Percentiles rank a stretch among this genome's conserved stretches.
phyloP scores from a whole-genome alignment of 23 tunicate genomes.

The Diplosoma virens region DNA sequence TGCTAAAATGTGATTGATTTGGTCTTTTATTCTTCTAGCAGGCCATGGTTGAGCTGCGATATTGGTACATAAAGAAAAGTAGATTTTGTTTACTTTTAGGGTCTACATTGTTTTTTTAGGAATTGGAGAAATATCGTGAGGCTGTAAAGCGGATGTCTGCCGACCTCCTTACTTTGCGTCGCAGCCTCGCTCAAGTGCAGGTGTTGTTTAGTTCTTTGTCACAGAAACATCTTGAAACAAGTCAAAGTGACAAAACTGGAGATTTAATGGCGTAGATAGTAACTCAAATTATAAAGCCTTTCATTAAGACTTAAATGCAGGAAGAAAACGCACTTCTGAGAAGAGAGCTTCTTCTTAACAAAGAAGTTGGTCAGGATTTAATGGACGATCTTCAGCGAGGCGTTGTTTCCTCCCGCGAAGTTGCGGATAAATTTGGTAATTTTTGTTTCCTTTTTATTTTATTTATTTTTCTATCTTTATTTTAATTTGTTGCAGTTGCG shows the following conservation, averaged over 20 bases:
- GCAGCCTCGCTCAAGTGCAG: slow-evolving; percentile 52
- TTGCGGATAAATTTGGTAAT: slow-evolving; percentile 85
- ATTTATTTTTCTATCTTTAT: too few relatives aligned
- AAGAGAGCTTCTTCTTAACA: slow-evolving; percentile 53
- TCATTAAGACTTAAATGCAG: slow-evolving; percentile 10
- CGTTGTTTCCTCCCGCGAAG: slow-evolving; percentile 53
- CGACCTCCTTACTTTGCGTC: slow-evolving; percentile 56
- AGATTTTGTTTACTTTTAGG: too few relatives aligned
- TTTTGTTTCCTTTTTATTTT: background rate
- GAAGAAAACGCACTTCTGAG: slow-evolving; percentile 71
- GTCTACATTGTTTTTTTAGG: too few relatives aligned
- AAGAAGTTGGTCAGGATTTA: slow-evolving; percentile 51
- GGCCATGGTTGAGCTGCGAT: too few relatives aligned
- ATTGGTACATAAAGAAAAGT: too few relatives aligned
- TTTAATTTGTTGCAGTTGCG: slow-evolving; percentile 40
- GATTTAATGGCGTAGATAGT: too few relatives aligned
- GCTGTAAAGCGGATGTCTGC: slow-evolving; percentile 88
- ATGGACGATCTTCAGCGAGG: slow-evolving; percentile 64
- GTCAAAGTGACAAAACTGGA: too few relatives aligned
- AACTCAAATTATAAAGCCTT: too few relatives aligned
- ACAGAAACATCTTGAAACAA: background rate
- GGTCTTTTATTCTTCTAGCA: too few relatives aligned
- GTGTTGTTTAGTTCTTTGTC: background rate
- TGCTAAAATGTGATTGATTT: too few relatives aligned
- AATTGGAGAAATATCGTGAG: slow-evolving; percentile 58